These are phyloP conservation scores for Drosophila paulistorum DNA, from an alignment of 1,140 invertebrate genomes.

Conservation along the genomic window DNA sequence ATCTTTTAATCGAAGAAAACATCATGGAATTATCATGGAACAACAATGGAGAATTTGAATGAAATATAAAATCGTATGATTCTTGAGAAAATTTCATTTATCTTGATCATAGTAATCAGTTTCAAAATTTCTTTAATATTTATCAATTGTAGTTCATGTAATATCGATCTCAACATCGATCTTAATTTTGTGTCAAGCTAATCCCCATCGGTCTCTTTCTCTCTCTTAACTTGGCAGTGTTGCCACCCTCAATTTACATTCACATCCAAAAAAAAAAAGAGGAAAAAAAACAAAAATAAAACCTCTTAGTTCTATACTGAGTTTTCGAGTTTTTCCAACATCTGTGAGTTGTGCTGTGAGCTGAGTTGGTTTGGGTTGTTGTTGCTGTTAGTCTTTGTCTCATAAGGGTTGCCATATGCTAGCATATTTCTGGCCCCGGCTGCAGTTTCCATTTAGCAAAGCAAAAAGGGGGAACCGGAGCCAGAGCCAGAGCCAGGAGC, in stretches of 20 bases:
- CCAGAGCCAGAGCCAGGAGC: conserved; percentile 18
- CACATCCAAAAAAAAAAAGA: not conserved
- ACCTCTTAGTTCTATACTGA: not conserved
- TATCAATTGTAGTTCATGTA: too few relatives aligned
- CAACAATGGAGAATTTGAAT: conserved; percentile 6
- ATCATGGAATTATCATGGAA: conserved; percentile 23
- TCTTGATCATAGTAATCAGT: too few relatives aligned
- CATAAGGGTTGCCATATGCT: conserved; percentile 79
- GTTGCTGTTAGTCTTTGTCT: conserved; percentile 21
- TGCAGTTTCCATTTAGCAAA: conserved; percentile 36
- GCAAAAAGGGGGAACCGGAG: conserved; percentile 43
- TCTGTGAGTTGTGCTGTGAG: conserved; percentile 30
- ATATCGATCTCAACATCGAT: not conserved
- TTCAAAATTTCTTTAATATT: too few relatives aligned
- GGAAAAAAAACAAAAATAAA: too few relatives aligned
- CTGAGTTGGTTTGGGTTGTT: conserved; percentile 43
- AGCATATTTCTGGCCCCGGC: conserved; percentile 55
- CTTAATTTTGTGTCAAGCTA: not conserved
- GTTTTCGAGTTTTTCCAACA: conserved; percentile 42
- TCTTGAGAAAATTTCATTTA: not conserved
- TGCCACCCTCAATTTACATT: conserved; percentile 54
- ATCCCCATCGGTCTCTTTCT: conserved; percentile 14
- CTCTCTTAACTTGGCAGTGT: conserved; percentile 39
- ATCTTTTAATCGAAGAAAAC: conserved; percentile 23
- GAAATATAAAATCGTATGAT: not conserved